Base-by-base conservation (phyloP, 2,113 vertebrate genomes). In the Ochotona curzoniae region DNA sequence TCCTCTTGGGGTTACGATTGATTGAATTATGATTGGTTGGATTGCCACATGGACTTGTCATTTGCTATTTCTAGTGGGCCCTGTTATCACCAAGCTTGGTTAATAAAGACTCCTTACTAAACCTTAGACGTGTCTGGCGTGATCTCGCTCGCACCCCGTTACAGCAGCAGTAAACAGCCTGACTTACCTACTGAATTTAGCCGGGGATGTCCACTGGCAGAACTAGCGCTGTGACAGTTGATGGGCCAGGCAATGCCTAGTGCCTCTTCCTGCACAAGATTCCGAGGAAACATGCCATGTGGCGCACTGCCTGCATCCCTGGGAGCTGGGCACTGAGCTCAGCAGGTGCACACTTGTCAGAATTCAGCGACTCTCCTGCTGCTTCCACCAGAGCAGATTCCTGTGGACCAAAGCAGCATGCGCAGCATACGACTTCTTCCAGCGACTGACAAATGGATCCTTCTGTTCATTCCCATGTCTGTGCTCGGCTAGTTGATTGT, bases 371-470 rank as follows among this genome's bases (percentile, higher is more conserved):
- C 73, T 92, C 89, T 83, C 69, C 75, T 93, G 84, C 87, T 75
- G 32, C 89, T 93, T 96, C 93, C 94, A 95, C 87, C 88, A 96
- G 63, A 73, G 80, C 47, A 92, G 79, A 93, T 95, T 93, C 84
- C 51, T 93, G 93, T 91, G 63, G 85, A 91, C 85, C 80, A 91
- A 95, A 94, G 71, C 76, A 84, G 67, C 83, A 63, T 54, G 84
- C 93, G 67, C 85, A 66, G 38, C 69, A 79, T 49, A 21, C 26
- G 61, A 96, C 91, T 87, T 96, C 80, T 87, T 95, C 86, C 74
- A 47, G 69, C 91, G 84, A 94, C 86, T 54, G 63, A 93, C 69
- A 95, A 93, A 60, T 38, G 38, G 20, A 84, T 91, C 13, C 14
- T 86, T 96, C 92, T 81, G 61, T 67, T 96, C 87, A 67, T 74